These are phyloP conservation scores for Esox masquinongy DNA, from an alignment of 2,797 vertebrate genomes.

Conservation along the genomic window DNA sequence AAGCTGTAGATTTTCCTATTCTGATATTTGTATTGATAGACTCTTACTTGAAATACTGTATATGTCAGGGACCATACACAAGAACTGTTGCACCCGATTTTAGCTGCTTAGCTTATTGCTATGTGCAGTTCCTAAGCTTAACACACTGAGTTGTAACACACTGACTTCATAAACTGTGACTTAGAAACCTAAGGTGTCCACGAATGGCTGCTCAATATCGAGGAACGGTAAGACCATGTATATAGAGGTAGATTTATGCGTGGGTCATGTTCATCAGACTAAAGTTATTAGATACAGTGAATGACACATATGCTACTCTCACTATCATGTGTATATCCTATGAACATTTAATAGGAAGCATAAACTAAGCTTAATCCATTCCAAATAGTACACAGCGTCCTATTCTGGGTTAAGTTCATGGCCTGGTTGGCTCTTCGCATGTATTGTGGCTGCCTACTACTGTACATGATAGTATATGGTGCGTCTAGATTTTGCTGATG, in stretches of 20 bases:
- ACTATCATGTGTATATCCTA: not conserved
- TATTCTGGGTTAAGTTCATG: not conserved
- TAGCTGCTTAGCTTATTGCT: not conserved
- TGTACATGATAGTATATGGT: slow-evolving; percentile 26
- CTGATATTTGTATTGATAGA: not conserved
- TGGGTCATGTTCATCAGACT: not conserved
- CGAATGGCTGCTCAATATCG: not conserved
- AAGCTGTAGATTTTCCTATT: not conserved
- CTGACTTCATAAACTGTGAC: slow-evolving; percentile 6
- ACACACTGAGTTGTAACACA: too few species aligned
- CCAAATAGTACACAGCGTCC: not conserved
- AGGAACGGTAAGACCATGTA: not conserved
- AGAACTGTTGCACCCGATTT: not conserved
- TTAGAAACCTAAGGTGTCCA: not conserved
- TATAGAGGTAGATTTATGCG: not conserved
- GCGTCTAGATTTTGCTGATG: slow-evolving; percentile 47
- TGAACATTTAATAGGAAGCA: not conserved
- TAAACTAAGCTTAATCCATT: not conserved
- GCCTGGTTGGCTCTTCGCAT: not conserved
- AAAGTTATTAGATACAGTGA: not conserved
- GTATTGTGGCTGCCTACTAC: not conserved
- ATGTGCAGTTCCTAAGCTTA: not conserved
- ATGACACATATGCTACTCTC: not conserved
- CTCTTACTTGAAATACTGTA: not conserved
- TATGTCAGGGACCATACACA: not conserved